Evolutionary conservation across 2,113 vertebrate genomes (phyloP).

Genomic region (Phoxinus phoxinus): DNA sequence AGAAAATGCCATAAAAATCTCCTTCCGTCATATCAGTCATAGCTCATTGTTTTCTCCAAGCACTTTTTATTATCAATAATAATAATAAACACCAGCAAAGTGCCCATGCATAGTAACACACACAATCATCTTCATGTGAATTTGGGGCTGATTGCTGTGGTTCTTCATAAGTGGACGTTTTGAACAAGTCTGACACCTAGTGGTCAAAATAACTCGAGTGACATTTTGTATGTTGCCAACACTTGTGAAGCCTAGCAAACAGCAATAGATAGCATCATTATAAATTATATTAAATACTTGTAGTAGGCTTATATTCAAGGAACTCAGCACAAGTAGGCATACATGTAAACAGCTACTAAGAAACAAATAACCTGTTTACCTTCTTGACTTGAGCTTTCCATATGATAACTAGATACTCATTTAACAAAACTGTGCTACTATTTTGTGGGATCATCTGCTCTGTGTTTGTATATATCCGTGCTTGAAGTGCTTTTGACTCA

Average conservation of each 20-base stretch:
- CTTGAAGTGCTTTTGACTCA: not conserved
- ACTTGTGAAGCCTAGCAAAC: not conserved
- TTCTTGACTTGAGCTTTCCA: not conserved
- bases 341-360: not conserved
- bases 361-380: not conserved
- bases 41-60: not conserved
- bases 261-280: not conserved
- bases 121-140: too few relatives aligned
- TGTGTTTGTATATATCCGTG: not conserved
- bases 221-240: too few relatives aligned
- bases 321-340: not conserved
- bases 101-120: too few relatives aligned
- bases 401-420: not conserved
- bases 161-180: not conserved
- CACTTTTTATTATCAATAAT: not conserved
- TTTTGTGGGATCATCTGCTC: not conserved
- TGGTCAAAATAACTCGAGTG: not conserved
- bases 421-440: not conserved
- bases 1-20: not conserved
- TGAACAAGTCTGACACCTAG: conserved; percentile 8
- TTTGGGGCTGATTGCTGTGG: too few relatives aligned
- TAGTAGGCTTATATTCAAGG: not conserved
- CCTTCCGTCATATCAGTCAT: not conserved
- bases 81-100: not conserved
- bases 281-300: not conserved